Conservation (phyloP, 2,888 invertebrate species). For the Allophyes oxyacanthae region DNA sequence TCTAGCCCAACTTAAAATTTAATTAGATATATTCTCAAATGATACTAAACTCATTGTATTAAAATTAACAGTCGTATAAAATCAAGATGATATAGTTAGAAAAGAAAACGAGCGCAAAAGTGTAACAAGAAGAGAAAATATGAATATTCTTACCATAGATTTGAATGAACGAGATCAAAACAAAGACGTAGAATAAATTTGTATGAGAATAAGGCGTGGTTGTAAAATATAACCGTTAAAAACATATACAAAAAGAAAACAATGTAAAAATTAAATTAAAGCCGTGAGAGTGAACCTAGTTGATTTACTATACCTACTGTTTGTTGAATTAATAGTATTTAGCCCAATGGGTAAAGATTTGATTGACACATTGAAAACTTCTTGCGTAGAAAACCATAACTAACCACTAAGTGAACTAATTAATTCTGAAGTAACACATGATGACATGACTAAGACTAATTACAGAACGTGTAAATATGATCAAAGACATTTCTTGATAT, state of each 20-base stretch:
- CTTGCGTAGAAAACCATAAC: too few relatives aligned
- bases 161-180: slow-evolving; percentile 49
- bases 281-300: slow-evolving; percentile 68
- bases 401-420: too few relatives aligned
- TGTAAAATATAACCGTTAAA: slow-evolving; percentile 63
- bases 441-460: too few relatives aligned
- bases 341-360: too few relatives aligned
- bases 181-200: slow-evolving; percentile 44
- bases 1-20: slow-evolving; percentile 8
- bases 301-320: slow-evolving; percentile 46
- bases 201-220: slow-evolving; percentile 56
- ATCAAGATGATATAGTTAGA: slow-evolving; percentile 41
- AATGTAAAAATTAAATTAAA: slow-evolving; percentile 63
- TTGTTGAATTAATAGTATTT: slow-evolving; percentile 19
- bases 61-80: slow-evolving; percentile 37
- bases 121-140: slow-evolving; percentile 54
- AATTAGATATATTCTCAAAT: slow-evolving; percentile 37
- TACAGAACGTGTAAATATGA: too few relatives aligned
- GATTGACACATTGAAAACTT: too few relatives aligned
- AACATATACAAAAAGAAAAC: slow-evolving; percentile 65
- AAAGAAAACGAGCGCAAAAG: slow-evolving; percentile 44
- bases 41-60: slow-evolving; percentile 51
- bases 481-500: background rate
- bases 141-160: slow-evolving; percentile 53
- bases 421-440: too few relatives aligned